phyloP scores from a whole-genome alignment of 2,113 vertebrate species.

The Phrynocephalus versicolor region DNA sequence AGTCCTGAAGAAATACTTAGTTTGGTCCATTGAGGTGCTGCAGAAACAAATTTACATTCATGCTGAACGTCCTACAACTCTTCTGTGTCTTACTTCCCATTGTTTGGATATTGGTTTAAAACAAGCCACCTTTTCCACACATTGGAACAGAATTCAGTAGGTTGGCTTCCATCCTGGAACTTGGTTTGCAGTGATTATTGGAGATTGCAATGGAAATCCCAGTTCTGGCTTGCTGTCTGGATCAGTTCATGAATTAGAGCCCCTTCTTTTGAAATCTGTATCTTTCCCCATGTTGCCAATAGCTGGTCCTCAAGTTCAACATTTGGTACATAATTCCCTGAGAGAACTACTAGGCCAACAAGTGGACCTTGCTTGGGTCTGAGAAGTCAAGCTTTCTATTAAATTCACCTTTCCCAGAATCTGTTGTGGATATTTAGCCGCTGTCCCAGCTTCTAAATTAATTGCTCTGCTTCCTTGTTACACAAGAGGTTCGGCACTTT shows the following conservation, averaged over 20 bases:
- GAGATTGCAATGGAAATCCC: conserved; percentile 11
- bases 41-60: background rate
- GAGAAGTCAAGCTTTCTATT: conserved; percentile 48
- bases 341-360: too few species aligned
- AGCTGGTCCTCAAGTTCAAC: background rate
- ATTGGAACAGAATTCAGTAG: background rate
- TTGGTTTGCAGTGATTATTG: background rate
- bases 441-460: conserved; percentile 50
- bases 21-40: too few species aligned
- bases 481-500: conserved; percentile 20
- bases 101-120: background rate
- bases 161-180: background rate
- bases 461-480: conserved; percentile 32
- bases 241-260: too few species aligned
- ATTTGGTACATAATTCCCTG: conserved; percentile 4
- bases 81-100: too few species aligned
- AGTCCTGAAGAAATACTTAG: background rate
- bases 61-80: background rate
- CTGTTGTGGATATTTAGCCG: conserved; percentile 58
- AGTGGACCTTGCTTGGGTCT: too few species aligned
- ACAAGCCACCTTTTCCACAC: background rate
- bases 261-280: conserved; percentile 1
- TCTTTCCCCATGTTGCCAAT: background rate
- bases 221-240: background rate
- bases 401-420: conserved; percentile 53